Evolutionary conservation across 2,797 vertebrate genomes (phyloP), one percentile per base, ranked within the genome.

Genomic region (Valencia hispanica): DNA sequence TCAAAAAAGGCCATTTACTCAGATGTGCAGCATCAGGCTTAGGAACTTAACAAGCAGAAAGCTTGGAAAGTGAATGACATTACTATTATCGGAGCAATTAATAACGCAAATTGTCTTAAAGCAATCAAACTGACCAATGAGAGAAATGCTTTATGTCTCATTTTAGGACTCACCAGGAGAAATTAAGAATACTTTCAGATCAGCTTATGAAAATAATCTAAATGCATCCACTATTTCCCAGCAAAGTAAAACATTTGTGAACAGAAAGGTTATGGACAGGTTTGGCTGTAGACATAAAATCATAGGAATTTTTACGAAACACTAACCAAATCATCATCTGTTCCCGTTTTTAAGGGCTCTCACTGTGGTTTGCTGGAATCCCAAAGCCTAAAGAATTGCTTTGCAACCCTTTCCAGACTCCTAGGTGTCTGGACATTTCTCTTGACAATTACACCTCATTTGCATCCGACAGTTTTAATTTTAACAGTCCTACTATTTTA

Each of bases 31-130:
- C 81, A 72, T 41, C 0, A 73, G 74, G 43, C 32, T 15, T 22
- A 48, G 34, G 47, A 73, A 79, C 77, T 79, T 69, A 77, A 84
- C 76, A 84, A 59, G 80, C 80, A 72, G 70, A 73, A 59, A 57
- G 74, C 27, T 32, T 39, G 45, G 70, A 63, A 47, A 59, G 73
- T 43, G 79, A 74, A 77, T 80, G 73, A 68, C n/a, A 34, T 77
- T 66, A 74, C 66, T 71, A 45, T 78, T 34, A 74, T 72, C 61
- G 17, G 57, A 53, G 50, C 18, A 36, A 45, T 74, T 70, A 75
- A 84, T 10, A 55, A 72, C 5, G 73, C 86, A 65, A 82, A 76
- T 77, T 6, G 25, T 14, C 25, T 45, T 43, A 72, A 47, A 79
- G 55, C 39, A 70, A 63, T 47, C 48, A 32, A 25, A 53, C 30